These are phyloP conservation scores for Polypedilum vanderplanki DNA, from an alignment of 1,140 invertebrate genomes.

Conservation along the genomic window DNA sequence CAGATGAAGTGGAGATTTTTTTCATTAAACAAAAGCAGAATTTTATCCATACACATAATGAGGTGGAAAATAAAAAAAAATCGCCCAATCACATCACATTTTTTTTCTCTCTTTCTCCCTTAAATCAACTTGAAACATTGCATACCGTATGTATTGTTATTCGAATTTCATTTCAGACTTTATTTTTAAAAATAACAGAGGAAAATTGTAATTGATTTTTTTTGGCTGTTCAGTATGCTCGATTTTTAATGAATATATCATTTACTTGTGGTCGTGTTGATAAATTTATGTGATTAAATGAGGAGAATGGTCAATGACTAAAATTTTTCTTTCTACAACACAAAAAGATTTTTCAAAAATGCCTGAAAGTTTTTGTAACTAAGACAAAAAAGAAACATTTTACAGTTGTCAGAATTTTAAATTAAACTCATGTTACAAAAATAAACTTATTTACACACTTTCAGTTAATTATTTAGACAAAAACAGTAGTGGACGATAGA, in stretches of 20 bases:
- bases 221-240: neutral
- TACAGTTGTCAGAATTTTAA: too few species aligned
- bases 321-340: too few species aligned
- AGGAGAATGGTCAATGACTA: too few species aligned
- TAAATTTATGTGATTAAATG: too few species aligned
- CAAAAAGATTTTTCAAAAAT: too few species aligned
- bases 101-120: neutral
- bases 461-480: too few species aligned
- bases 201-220: conserved; percentile 28
- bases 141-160: neutral
- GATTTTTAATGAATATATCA: conserved; percentile 23
- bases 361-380: too few species aligned
- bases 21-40: conserved; percentile 13
- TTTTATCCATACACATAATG: neutral
- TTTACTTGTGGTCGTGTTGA: neutral
- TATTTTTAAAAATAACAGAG: neutral
- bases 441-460: too few species aligned
- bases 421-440: too few species aligned
- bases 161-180: neutral
- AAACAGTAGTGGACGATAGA: neutral
- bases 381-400: too few species aligned
- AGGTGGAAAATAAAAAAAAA: conserved; percentile 8
- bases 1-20: conserved; percentile 9
- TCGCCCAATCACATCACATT: conserved; percentile 1
- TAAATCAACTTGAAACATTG: neutral